Evolutionary conservation across 2,797 vertebrate species (phyloP), one percentile per base, ranked within the genome.

Genomic region (Gymnoscopelus braueri): DNA sequence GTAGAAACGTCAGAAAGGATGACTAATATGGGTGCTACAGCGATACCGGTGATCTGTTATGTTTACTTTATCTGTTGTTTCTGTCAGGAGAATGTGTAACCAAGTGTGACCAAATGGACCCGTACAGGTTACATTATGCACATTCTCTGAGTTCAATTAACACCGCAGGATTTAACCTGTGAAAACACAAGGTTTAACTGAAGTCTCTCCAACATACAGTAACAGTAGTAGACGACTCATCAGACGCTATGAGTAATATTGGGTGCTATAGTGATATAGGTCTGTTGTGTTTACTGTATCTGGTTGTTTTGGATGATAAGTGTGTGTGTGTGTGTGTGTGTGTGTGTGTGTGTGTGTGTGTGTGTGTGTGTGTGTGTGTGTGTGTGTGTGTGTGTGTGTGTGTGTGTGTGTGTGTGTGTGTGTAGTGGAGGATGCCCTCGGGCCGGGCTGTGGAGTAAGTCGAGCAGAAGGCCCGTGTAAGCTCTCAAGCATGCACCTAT

Each of bases 401-500:
- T 35, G 62, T 6, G 32, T 1, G 5, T 26, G 23, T 50, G n/a
- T 24, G 35, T 8, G 26, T 35, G 71, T 10, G 64, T 78, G 76
- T 79, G 84, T 81, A 80, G 39, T 44, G 62, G 69, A 84, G 66
- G 67, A 80, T 69, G 80, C 81, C 87, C 74, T 12, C 2, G 52
- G 82, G 79, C 80, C 77, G 59, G 70, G 69, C 73, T 79, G 80
- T 71, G 60, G 39, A 86, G 70, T 69, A 70, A 86, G 69, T 69
- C 73, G 84, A 86, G 88, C 79, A 85, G 72, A 82, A 87, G 87
- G 64, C 77, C 72, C 66, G 71, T 75, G 80, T 90, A 88, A 89
- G 79, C 85, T 81, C 80, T 2, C 84, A 93, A 91, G 89, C 92
- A 93, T 92, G 88, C 86, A 60, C 79, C 86, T 83, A 65, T 70